These are phyloP conservation scores for Gobio occitaniae DNA, from an alignment of 2,797 vertebrate genomes.

Conservation along the genomic window DNA sequence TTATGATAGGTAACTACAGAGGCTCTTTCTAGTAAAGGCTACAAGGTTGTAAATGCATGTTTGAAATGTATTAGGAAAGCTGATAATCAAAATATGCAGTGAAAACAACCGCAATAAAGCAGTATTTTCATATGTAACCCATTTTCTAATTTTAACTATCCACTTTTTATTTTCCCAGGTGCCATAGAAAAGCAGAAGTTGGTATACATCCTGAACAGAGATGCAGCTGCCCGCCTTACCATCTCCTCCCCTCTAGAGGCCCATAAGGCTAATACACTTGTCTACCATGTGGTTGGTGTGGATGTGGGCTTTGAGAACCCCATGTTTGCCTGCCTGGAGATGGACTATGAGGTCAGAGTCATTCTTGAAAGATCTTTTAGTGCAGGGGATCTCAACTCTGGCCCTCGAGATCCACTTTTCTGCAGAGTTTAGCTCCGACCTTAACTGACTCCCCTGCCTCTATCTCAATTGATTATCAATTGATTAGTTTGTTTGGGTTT, in stretches of 20 bases:
- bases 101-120: neutral
- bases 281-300: conserved; percentile 97
- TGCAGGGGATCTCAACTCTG: neutral
- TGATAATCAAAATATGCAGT: neutral
- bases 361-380: neutral
- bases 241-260: conserved; percentile 98
- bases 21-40: neutral
- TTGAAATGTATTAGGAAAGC: neutral
- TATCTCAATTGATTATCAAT: neutral
- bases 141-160: neutral
- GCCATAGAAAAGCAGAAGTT: conserved; percentile 98
- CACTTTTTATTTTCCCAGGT: conserved; percentile 73
- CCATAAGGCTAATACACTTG: conserved; percentile 97
- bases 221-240: conserved; percentile 95
- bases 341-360: conserved; percentile 94
- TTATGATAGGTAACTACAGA: conserved; percentile 91
- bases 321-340: conserved; percentile 99
- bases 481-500: neutral
- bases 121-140: neutral
- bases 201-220: conserved; percentile 98
- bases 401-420: neutral
- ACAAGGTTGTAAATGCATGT: neutral
- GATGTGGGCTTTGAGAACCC: conserved; percentile 99
- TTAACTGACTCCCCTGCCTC: neutral
- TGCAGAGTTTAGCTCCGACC: neutral